A percentile compares a stretch with the other conserved stretches of the same genome.
Evolutionary conservation across 2,888 invertebrate genomes (phyloP).

Genomic region (Dicyrtoma fusca): DNA sequence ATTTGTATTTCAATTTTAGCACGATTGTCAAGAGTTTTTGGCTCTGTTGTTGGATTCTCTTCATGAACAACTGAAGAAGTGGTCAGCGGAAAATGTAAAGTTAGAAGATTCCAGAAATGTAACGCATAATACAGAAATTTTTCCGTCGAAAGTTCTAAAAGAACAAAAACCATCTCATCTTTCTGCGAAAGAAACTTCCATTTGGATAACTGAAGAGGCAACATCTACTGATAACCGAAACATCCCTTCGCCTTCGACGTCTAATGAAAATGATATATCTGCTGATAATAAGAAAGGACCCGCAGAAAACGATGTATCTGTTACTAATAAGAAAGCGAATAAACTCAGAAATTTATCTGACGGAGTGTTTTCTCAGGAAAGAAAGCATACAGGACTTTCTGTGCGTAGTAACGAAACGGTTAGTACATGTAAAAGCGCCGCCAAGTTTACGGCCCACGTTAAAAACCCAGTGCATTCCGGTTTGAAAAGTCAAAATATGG

Average conservation of each 20-base stretch:
- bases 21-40: slow-evolving; percentile 71
- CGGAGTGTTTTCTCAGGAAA: slow-evolving; percentile 12
- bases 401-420: slow-evolving; percentile 23
- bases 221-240: background rate
- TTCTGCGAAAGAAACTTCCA: background rate
- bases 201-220: no score
- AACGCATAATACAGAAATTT: no score
- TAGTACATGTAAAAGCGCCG: slow-evolving; percentile 12
- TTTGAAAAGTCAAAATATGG: slow-evolving; percentile 24
- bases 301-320: background rate
- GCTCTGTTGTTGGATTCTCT: slow-evolving; percentile 67
- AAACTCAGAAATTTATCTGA: slow-evolving; percentile 17
- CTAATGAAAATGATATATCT: no score
- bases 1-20: slow-evolving; percentile 60
- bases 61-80: slow-evolving; percentile 66
- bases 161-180: background rate
- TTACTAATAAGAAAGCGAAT: background rate
- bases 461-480: slow-evolving; percentile 17
- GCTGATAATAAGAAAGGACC: background rate
- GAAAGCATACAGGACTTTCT: slow-evolving; percentile 20
- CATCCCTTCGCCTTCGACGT: background rate
- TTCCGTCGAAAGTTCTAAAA: background rate
- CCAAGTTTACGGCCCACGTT: slow-evolving; percentile 10
- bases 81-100: slow-evolving; percentile 40
- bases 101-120: background rate